Evolutionary conservation across 2,113 vertebrate species (phyloP).

Genomic region (Amphilophus citrinellus): DNA sequence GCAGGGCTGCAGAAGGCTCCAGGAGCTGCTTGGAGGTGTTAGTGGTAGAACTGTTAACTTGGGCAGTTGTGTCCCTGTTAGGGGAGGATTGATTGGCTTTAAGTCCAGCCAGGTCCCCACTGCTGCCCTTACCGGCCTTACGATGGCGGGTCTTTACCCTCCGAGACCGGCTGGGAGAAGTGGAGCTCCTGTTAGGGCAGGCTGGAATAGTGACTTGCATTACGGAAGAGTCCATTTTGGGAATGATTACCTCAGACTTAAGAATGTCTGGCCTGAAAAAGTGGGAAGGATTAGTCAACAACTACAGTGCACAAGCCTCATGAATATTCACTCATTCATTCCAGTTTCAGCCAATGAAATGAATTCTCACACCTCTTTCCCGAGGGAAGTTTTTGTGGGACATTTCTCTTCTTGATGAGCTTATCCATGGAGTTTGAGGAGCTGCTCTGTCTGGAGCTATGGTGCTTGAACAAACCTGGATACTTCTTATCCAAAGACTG

Average conservation of each 20-base stretch:
- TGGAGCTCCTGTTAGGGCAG: conserved; percentile 88
- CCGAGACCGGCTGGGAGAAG: conserved; percentile 89
- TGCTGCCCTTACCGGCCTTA: conserved; percentile 89
- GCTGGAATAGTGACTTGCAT: conserved; percentile 90
- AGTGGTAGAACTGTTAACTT: conserved; percentile 48
- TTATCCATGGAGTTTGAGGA: conserved; percentile 94
- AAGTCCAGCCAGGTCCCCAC: conserved; percentile 88
- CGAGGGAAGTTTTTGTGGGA: conserved; percentile 94
- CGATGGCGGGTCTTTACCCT: conserved; percentile 91
- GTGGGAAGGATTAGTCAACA: conserved; percentile 26
- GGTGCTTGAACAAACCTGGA: conserved; percentile 91
- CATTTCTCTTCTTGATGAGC: conserved; percentile 95
- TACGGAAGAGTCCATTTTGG: conserved; percentile 91
- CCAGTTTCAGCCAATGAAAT: conserved; percentile 1
- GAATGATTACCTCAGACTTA: conserved; percentile 93
- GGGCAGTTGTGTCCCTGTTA: conserved; percentile 53
- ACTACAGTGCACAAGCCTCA: neutral
- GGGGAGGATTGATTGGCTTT: conserved; percentile 81
- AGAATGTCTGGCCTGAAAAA: conserved; percentile 90
- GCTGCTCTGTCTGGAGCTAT: conserved; percentile 85
- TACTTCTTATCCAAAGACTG: conserved; percentile 95
- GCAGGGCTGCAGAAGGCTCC: conserved; percentile 83
- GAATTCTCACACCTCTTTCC: conserved; percentile 86
- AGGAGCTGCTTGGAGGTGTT: conserved; percentile 79
- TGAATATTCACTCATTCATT: conserved; percentile 29